phyloP scores from a whole-genome alignment of 2,113 vertebrate species.

The Lepus timidus region DNA sequence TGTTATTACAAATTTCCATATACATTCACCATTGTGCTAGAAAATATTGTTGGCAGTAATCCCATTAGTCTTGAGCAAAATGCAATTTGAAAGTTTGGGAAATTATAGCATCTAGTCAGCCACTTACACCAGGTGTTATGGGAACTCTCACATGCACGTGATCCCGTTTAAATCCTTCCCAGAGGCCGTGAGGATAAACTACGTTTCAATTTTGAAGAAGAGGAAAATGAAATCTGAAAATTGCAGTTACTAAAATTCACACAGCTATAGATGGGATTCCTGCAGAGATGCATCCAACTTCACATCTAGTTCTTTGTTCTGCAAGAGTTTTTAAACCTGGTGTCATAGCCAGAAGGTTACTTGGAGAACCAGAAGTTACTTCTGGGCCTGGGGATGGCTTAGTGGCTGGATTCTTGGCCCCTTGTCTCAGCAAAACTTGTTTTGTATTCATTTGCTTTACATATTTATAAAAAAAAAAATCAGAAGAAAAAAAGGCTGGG shows the following conservation, averaged over 20 bases:
- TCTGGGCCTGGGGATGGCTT: background rate
- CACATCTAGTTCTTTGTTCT: background rate
- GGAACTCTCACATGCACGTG: background rate
- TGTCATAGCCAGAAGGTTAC: background rate
- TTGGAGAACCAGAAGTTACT: background rate
- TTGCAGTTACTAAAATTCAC: background rate
- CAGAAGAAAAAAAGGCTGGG: too few relatives aligned
- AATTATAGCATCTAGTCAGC: background rate
- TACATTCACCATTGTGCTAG: background rate
- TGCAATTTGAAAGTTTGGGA: background rate
- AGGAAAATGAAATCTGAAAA: background rate
- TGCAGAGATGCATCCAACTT: background rate
- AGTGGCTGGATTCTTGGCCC: fast-evolving
- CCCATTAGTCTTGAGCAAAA: background rate
- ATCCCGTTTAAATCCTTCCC: background rate
- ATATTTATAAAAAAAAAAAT: too few relatives aligned
- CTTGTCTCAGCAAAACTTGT: background rate
- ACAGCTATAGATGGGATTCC: background rate
- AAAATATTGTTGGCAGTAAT: background rate
- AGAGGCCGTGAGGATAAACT: background rate
- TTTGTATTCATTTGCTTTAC: background rate
- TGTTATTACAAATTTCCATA: fast-evolving
- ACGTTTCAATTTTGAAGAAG: background rate
- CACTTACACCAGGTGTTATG: background rate
- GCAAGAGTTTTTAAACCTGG: background rate